Percentiles rank a stretch among this genome's conserved stretches.
phyloP scores from a whole-genome alignment of 2,888 invertebrate species.

The Phrixothrix hirtus region DNA sequence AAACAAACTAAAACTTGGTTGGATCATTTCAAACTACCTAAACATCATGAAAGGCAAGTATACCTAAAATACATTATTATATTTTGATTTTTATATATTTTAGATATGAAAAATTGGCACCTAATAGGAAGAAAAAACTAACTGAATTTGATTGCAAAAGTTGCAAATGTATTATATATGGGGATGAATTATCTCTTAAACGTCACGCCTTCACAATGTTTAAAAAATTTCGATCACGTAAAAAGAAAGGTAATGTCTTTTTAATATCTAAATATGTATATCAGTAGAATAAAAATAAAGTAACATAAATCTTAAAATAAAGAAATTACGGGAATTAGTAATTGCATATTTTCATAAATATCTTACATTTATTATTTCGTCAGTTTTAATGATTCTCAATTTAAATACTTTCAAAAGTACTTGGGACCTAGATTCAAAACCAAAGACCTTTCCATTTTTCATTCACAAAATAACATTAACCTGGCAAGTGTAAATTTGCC shows the following conservation, averaged over 20 bases:
- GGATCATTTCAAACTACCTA: conserved; percentile 37
- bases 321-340: not conserved
- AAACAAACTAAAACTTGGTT: conserved; percentile 39
- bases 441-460: too few species aligned
- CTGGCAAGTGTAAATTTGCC: too few species aligned
- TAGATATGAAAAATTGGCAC: conserved; percentile 42
- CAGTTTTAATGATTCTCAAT: too few species aligned
- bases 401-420: too few species aligned
- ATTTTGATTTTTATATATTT: conserved; percentile 21
- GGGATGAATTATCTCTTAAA: conserved; percentile 45
- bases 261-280: not conserved
- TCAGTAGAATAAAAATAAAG: conserved; percentile 21
- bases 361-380: too few species aligned
- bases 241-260: conserved; percentile 16
- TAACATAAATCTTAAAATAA: conserved; percentile 18
- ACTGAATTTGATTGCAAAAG: conserved; percentile 49
- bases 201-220: conserved; percentile 34
- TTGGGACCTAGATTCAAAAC: too few species aligned
- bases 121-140: conserved; percentile 36
- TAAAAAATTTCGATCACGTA: conserved; percentile 6
- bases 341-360: too few species aligned
- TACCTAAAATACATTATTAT: not conserved
- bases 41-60: conserved; percentile 31
- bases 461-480: too few species aligned
- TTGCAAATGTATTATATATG: conserved; percentile 46